A percentile compares a stretch with the other conserved stretches of the same genome.
phyloP scores from a whole-genome alignment of 2,113 vertebrate species.

The Prionailurus bengalensis region DNA sequence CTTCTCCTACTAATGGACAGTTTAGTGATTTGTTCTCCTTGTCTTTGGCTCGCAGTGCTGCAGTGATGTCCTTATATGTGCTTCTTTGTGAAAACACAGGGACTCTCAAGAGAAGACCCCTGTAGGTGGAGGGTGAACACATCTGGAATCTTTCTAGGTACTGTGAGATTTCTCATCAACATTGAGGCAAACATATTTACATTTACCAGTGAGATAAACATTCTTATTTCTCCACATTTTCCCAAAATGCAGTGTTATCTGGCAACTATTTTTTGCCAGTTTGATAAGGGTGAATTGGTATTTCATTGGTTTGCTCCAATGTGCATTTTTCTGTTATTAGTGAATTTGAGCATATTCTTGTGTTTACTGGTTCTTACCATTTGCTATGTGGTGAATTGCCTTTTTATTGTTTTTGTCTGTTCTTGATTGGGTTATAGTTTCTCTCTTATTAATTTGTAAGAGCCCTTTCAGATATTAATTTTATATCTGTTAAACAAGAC shows the following conservation, averaged over 20 bases:
- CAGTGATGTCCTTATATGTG: not conserved
- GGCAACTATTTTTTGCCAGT: not conserved
- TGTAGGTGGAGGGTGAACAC: not conserved
- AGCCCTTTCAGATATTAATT: not conserved
- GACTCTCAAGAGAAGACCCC: not conserved
- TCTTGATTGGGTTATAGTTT: not conserved
- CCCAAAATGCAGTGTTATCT: not conserved
- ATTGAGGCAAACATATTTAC: not conserved
- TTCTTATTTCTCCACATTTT: not conserved
- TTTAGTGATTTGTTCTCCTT: not conserved
- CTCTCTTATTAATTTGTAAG: not conserved
- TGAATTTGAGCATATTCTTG: not conserved
- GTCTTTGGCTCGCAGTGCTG: not conserved
- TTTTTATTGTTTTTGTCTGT: not conserved
- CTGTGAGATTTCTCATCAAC: not conserved
- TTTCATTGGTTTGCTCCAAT: not conserved
- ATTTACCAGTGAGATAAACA: not conserved
- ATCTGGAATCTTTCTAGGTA: not conserved
- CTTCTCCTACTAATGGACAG: not conserved
- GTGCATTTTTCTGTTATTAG: not conserved
- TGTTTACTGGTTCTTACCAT: not conserved
- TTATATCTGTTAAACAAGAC: not conserved
- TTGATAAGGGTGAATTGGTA: not conserved
- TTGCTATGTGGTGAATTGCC: not conserved
- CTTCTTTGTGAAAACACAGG: fast-evolving